Base-by-base conservation (phyloP, 1,140 invertebrate genomes). In the Drosophila baimaii region DNA sequence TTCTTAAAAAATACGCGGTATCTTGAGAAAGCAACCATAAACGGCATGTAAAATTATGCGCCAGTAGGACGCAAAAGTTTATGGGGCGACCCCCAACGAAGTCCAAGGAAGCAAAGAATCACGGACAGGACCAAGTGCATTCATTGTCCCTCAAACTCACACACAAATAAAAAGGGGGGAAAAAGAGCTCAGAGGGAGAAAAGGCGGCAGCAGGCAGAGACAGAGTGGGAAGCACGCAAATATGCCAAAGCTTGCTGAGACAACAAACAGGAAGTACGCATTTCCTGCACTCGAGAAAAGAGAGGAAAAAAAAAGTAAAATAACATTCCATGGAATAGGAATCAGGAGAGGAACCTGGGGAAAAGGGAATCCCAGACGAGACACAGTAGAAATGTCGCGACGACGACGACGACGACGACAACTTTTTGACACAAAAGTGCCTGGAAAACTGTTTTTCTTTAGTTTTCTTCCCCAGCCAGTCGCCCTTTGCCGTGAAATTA, bases 391-490 rank as follows among this genome's bases (percentile, higher is more conserved):
- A 85, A 86, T 82, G 83, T 86, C 80, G 84, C 82, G 82, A 51
- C 47, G 12, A 21, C 49, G 12, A 21, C 49, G 25, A 21, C 49
- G 25, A 17, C 27, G 49, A 82, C 83, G 82, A 81, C 83, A 88
- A 85, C 79, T 77, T 89, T 88, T 80, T 88, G 84, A 88, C 80
- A 80, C 81, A 88, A 89, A 89, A 86, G 83, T 88, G 79, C 82
- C 85, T 46, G 68, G 76, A 88, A 88, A 88, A 83, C 80, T 56
- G 80, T 89, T 89, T 86, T 88, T 66, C 68, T 73, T 88, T 84
- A 44, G 77, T 59, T 44, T 44, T 33, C 31, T 35, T 29, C 23
- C 27, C 59, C 64, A 59, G 66, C 57, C 47, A 29, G 47, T 57
- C 31, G 51, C 41, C 59, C 51, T 73, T 37, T 33, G 37, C 58